phyloP scores from a whole-genome alignment of 2,888 invertebrate genomes.

The Parnassius smintheus region DNA sequence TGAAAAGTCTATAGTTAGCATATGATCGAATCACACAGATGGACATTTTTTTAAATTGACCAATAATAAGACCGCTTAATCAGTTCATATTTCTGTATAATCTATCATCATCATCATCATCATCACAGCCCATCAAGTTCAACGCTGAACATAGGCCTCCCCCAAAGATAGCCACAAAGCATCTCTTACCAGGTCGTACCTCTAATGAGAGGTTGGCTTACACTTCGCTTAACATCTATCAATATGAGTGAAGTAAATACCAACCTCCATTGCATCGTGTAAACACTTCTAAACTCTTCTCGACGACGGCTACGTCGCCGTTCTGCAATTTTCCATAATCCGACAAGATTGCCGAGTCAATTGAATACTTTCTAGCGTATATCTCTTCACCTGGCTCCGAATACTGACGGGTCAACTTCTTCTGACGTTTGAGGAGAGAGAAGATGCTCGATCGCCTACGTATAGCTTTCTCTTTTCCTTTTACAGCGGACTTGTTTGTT shows the following conservation, averaged over 20 bases:
- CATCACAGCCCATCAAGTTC: too few species aligned
- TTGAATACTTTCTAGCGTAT: constrained; percentile 56
- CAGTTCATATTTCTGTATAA: too few species aligned
- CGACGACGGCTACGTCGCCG: constrained; percentile 9
- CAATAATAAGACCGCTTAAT: too few species aligned
- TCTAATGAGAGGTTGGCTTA: too few species aligned
- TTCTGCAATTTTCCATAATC: constrained; percentile 49
- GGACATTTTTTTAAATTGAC: too few species aligned
- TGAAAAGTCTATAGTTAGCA: too few species aligned
- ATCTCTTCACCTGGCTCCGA: constrained; percentile 53
- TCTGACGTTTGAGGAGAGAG: constrained; percentile 56
- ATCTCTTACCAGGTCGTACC: too few species aligned
- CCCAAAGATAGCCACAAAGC: too few species aligned
- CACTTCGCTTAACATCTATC: too few species aligned
- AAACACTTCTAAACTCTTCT: constrained; percentile 34
- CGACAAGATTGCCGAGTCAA: constrained; percentile 62
- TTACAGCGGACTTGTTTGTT: constrained; percentile 39
- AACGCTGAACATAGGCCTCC: too few species aligned
- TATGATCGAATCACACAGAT: too few species aligned
- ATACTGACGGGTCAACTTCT: constrained; percentile 57
- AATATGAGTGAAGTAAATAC: constrained; percentile 29
- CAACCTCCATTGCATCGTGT: constrained; percentile 52
- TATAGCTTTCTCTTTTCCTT: constrained; percentile 53
- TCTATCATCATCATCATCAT: too few species aligned
- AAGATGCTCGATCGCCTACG: constrained; percentile 66